These are phyloP conservation scores for Meloidogyne floridensis DNA, from an alignment of 1,140 invertebrate species.

Conservation along the genomic window DNA sequence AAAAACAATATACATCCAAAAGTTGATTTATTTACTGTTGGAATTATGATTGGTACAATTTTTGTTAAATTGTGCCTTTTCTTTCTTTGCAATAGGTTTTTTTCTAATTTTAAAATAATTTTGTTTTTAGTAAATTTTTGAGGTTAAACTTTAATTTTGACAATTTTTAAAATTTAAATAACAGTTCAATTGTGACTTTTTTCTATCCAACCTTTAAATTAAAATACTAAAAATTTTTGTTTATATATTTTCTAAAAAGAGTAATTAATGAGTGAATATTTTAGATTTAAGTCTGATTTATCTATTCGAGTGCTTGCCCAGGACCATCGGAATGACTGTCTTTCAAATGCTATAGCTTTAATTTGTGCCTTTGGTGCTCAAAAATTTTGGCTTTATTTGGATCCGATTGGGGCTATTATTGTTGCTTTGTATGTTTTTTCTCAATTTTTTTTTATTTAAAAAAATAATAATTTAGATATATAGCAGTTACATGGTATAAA, in stretches of 20 bases:
- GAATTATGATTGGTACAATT: conserved; percentile 66
- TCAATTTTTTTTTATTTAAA: not conserved
- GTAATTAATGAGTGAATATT: not conserved
- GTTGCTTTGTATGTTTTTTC: conserved; percentile 42
- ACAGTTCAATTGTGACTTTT: no score
- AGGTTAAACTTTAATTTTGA: no score
- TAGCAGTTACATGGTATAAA: conserved; percentile 54
- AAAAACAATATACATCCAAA: conserved; percentile 49
- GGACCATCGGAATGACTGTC: conserved; percentile 69
- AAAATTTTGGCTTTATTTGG: conserved; percentile 65
- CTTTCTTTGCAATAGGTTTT: conserved; percentile 64
- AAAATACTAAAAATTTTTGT: no score
- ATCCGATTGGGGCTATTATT: conserved; percentile 68
- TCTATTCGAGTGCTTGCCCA: conserved; percentile 66
- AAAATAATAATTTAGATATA: conserved; percentile 21
- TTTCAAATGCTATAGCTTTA: conserved; percentile 67
- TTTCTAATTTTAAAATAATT: not conserved
- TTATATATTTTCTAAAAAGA: no score
- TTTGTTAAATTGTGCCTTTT: conserved; percentile 67
- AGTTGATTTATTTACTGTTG: conserved; percentile 60
- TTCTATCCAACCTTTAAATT: no score
- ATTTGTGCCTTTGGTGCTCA: conserved; percentile 59
- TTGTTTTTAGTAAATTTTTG: no score
- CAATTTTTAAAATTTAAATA: no score
- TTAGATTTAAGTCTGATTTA: conserved; percentile 55